Base-by-base conservation (phyloP, 2,797 vertebrate species). In the Sternotherus odoratus region DNA sequence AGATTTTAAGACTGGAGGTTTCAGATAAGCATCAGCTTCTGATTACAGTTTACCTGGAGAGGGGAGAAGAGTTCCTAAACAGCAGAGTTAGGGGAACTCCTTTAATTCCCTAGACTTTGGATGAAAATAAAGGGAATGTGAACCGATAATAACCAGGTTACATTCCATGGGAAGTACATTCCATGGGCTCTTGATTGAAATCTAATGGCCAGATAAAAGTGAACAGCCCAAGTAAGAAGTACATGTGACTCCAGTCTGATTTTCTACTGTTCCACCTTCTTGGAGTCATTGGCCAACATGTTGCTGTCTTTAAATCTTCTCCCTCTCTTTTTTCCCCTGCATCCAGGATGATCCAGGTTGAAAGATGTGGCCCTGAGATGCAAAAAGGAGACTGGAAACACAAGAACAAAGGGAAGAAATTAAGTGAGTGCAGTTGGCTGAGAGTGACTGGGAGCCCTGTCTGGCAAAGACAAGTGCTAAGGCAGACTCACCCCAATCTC, bases 81-180 rank as follows among this genome's bases (percentile, higher is more conserved):
- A 49, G 83, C n/a, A 16, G 26, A n/a, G 83, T 90, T 30, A 49
- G 6, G 19, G 36, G 72, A 50, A 88, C 5, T 48, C 54, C 89
- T 83, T 77, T 49, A 60, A 51, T 95, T 85, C 33, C 49, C 5
- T 57, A 16, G 87, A 94, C 94, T 94, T 9, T n/a, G 48, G 16
- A 93, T 24, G 46, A 95, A 91, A 95, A 91, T 39, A 92, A 46
- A 89, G 54, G 28, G 4, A 2, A 21, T 10, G 33, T 93, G 56
- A 63, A 21, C 57, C 81, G 69, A 75, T 69, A 57, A 46, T 12
- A 91, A 36, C 13, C 75, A 3, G 17, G 33, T 15, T 92, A 80
- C 39, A 56, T 26, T 24, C 48, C 57, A 69, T 39, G n/a, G 19
- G 19, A 69, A 69, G n/a, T 24, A 39, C n/a, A 39, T n/a, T n/a